Base-by-base conservation (phyloP, 1,140 invertebrate species). In the Diabrotica virgifera region DNA sequence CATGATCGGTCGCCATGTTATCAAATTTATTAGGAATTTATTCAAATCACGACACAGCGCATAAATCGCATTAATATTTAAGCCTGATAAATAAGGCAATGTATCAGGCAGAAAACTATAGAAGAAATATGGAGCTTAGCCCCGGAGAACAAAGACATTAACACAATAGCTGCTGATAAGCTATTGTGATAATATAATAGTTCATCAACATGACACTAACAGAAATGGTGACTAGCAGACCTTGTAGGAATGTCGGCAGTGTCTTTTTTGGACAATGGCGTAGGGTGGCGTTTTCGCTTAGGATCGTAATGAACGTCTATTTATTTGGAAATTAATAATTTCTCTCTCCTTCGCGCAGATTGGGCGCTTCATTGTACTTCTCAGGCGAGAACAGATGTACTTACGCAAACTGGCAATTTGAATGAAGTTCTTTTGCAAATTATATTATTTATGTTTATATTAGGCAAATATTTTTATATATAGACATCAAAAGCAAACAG, bases 131-230 rank as follows among this genome's bases (percentile, higher is more conserved):
- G 12, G n/a, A 24, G 55, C 12, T 57, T 5, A 37, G 37, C 24
- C 24, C 37, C 24, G 36, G 55, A 57, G 55, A 57, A 57, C 55
- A 57, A 57, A 57, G 55, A 57, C 55, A 57, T 57, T 57, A 57
- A 57, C 36, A 57, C 55, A 57, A 57, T 57, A 57, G 55, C 24
- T 36, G 13, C 55, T 57, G 55, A 57, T 57, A 40, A 57, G 55
- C 55, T 36, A 57, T 57, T 57, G 55, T 57, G 36, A 57, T 57
- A 57, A 57, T 57, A 57, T 57, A 57, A 57, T 57, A 57, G 55
- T 57, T 57, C 55, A 57, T 57, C 55, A 57, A 57, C 55, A 57
- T 57, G 55, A 57, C 55, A 57, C 55, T 40, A 57, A 36, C 55
- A 57, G 55, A 7, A 57, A 57, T 57, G 55, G 55, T 57, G 35